These are phyloP conservation scores for Drosophila yooni DNA, from an alignment of 2,888 invertebrate genomes.

Conservation along the genomic window DNA sequence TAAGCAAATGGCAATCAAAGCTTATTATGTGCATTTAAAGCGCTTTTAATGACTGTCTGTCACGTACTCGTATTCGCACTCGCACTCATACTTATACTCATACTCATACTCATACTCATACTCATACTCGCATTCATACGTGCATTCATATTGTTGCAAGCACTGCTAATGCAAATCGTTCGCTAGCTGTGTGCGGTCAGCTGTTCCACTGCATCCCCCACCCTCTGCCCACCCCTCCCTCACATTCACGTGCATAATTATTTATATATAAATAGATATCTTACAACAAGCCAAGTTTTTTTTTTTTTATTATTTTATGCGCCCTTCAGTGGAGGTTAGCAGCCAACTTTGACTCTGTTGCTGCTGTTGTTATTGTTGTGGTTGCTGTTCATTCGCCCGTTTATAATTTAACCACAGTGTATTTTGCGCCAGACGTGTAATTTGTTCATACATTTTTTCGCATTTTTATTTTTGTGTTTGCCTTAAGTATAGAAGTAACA, in stretches of 20 bases:
- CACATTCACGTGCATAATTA: not conserved
- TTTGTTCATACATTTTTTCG: conserved; percentile 41
- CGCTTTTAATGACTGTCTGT: conserved; percentile 55
- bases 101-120: too few relatives aligned
- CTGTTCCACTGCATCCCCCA: conserved; percentile 30
- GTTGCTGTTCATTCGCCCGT: conserved; percentile 73
- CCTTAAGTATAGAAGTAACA: conserved; percentile 51
- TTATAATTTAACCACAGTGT: conserved; percentile 74
- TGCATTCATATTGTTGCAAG: conserved; percentile 17
- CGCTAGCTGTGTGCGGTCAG: conserved; percentile 46
- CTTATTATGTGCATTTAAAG: conserved; percentile 66
- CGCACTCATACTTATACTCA: not conserved
- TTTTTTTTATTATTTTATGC: conserved; percentile 14
- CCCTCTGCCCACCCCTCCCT: not conserved
- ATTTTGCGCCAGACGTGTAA: conserved; percentile 54
- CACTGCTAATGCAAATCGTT: conserved; percentile 23
- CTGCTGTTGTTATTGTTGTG: conserved; percentile 34
- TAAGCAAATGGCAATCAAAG: conserved; percentile 75
- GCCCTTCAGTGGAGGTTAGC: conserved; percentile 72
- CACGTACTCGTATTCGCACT: conserved; percentile 23
- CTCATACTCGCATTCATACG: not conserved
- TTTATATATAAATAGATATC: conserved; percentile 29
- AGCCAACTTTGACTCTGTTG: conserved; percentile 22
- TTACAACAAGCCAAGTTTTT: conserved; percentile 25
- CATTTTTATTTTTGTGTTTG: conserved; percentile 9